Conservation (phyloP, 2,797 vertebrate species). For the Chrosomus eos region DNA sequence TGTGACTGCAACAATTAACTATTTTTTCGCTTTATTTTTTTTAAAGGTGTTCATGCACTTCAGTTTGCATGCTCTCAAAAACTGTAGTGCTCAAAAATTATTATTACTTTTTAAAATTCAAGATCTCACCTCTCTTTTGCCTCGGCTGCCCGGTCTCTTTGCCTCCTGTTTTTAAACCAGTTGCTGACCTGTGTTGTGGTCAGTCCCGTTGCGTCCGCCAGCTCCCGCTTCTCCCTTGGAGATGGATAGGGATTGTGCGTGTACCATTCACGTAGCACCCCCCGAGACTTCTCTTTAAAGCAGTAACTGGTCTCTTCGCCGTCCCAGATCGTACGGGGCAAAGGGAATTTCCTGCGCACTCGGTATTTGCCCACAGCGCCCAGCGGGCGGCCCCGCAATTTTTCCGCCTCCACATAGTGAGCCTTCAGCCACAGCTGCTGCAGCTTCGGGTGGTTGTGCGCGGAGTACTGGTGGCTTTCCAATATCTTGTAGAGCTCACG, state of each 20-base stretch:
- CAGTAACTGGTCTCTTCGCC: conserved; percentile 97
- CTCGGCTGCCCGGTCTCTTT: conserved; percentile 95
- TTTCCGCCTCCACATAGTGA: conserved; percentile 97
- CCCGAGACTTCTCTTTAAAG: conserved; percentile 96
- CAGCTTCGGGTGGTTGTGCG: conserved; percentile 94
- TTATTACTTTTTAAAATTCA: not conserved
- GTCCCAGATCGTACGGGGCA: conserved; percentile 97
- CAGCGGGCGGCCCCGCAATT: conserved; percentile 91
- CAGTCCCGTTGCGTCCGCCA: conserved; percentile 95
- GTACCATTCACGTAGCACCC: conserved; percentile 96
- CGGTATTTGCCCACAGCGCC: conserved; percentile 96
- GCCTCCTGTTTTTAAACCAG: conserved; percentile 98
- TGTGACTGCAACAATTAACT: not conserved
- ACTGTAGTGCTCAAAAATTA: not conserved
- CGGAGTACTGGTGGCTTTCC: conserved; percentile 95
- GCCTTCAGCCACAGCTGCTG: conserved; percentile 98
- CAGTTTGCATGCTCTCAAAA: not conserved
- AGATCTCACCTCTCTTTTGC: conserved; percentile 90
- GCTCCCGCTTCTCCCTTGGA: conserved; percentile 92
- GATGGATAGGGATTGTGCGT: conserved; percentile 96
- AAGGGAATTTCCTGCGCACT: conserved; percentile 93
- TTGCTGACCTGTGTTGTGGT: conserved; percentile 99
- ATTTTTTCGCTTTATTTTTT: not conserved
- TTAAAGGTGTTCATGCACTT: not conserved
- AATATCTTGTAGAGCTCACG: conserved; percentile 96